These are phyloP conservation scores for Neosilurus hyrtlii DNA, from an alignment of 2,797 vertebrate genomes.

Conservation along the genomic window DNA sequence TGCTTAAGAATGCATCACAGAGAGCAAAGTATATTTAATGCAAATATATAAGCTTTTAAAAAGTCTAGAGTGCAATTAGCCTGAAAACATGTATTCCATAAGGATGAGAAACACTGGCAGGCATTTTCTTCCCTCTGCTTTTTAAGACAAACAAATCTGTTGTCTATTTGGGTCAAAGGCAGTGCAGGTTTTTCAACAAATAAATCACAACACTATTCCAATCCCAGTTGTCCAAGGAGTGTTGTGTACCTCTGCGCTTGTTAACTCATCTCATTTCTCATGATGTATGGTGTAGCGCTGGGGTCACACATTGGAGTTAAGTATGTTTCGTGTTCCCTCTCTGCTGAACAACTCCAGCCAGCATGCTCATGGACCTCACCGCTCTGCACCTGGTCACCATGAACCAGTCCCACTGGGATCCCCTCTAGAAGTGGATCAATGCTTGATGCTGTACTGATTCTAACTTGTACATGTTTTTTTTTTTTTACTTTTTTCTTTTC, in stretches of 20 bases:
- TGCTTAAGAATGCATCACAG: constrained; percentile 67
- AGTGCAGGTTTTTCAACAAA: constrained; percentile 56
- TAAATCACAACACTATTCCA: constrained; percentile 58
- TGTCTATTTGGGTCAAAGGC: constrained; percentile 65
- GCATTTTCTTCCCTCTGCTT: constrained; percentile 40
- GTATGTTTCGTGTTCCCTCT: constrained; percentile 28
- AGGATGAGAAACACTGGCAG: constrained; percentile 63
- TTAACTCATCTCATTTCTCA: constrained; percentile 60
- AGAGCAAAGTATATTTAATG: constrained; percentile 72
- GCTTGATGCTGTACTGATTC: neutral
- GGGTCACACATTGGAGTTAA: constrained; percentile 41
- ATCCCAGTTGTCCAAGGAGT: constrained; percentile 54
- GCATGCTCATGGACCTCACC: constrained; percentile 30
- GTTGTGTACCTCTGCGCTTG: constrained; percentile 57
- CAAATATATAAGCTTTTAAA: constrained; percentile 68
- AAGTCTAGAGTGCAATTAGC: constrained; percentile 66
- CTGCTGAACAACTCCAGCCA: constrained; percentile 35
- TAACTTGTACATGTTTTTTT: neutral
- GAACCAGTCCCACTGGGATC: constrained; percentile 19
- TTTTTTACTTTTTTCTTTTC: neutral
- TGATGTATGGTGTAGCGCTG: constrained; percentile 45
- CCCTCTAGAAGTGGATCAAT: constrained; percentile 27
- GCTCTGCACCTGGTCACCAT: constrained; percentile 40
- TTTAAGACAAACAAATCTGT: constrained; percentile 68
- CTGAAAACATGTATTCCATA: constrained; percentile 56